phyloP scores from a whole-genome alignment of 1,140 invertebrate genomes.

The Planococcus citri region DNA sequence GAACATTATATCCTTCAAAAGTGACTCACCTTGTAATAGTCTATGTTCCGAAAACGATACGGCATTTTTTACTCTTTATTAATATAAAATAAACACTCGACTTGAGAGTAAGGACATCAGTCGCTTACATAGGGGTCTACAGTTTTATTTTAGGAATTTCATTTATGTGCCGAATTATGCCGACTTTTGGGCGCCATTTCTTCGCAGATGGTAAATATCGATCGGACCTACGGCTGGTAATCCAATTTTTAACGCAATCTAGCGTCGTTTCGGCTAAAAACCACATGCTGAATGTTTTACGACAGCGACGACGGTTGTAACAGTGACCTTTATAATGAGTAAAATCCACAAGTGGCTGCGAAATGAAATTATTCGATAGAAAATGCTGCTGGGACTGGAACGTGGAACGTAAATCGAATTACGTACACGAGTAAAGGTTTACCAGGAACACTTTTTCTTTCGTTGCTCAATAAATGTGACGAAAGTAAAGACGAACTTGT shows the following conservation, averaged over 20 bases:
- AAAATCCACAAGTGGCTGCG: neutral
- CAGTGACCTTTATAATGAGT: neutral
- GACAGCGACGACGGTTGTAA: neutral
- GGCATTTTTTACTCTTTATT: neutral
- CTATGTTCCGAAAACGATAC: constrained; percentile 9
- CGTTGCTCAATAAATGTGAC: no score
- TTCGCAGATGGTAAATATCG: neutral
- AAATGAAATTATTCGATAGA: neutral
- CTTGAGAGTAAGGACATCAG: no score
- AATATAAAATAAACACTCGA: neutral
- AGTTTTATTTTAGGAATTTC: neutral
- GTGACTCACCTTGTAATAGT: neutral
- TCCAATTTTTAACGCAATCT: neutral
- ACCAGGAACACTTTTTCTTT: no score
- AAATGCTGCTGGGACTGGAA: neutral
- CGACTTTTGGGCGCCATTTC: constrained; percentile 9
- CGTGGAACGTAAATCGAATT: no score
- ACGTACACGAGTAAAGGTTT: no score
- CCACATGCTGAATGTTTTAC: neutral
- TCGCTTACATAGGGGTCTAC: no score
- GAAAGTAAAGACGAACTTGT: no score
- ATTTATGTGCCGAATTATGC: neutral
- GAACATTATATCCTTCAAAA: neutral
- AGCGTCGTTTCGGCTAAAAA: neutral
- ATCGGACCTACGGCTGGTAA: neutral